These are phyloP conservation scores for Phalera bucephala DNA, from an alignment of 2,888 invertebrate genomes.

Conservation along the genomic window DNA sequence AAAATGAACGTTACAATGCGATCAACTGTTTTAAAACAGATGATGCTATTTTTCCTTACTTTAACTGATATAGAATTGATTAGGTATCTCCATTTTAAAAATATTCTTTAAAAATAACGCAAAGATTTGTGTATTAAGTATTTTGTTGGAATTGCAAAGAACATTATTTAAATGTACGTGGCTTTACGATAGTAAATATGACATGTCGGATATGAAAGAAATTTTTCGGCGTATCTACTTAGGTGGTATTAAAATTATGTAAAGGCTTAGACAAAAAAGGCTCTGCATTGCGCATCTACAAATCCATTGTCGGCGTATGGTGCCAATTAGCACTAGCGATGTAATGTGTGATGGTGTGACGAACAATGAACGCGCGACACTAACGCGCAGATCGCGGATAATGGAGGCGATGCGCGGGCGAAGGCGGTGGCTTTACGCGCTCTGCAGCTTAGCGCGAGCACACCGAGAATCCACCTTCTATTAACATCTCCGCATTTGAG, in stretches of 20 bases:
- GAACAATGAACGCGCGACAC: conserved; percentile 43
- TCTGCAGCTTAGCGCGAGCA: conserved; percentile 17
- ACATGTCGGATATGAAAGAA: too few species aligned
- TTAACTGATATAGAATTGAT: too few species aligned
- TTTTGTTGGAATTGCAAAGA: too few species aligned
- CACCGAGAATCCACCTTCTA: conserved; percentile 23
- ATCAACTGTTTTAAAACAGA: too few species aligned
- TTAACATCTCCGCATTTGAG: conserved; percentile 26
- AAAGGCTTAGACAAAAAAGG: conserved; percentile 7
- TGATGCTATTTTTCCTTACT: too few species aligned
- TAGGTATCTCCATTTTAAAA: too few species aligned
- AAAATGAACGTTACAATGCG: too few species aligned
- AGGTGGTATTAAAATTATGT: conserved; percentile 16
- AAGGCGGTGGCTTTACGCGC: conserved; percentile 32
- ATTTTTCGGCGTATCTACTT: too few species aligned
- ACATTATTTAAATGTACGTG: too few species aligned
- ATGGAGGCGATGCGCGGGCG: conserved; percentile 23
- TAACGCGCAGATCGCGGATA: conserved; percentile 36
- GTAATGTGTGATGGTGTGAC: conserved; percentile 46
- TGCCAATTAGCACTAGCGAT: conserved; percentile 58
- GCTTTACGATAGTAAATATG: too few species aligned
- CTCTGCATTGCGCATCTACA: conserved; percentile 24
- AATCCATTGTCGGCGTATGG: conserved; percentile 28
- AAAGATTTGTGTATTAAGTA: too few species aligned
- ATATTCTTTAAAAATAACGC: too few species aligned